Evolutionary conservation across 2,888 invertebrate species (phyloP), one percentile per base, ranked within the genome.

Genomic region (Drosophila demipolita): DNA sequence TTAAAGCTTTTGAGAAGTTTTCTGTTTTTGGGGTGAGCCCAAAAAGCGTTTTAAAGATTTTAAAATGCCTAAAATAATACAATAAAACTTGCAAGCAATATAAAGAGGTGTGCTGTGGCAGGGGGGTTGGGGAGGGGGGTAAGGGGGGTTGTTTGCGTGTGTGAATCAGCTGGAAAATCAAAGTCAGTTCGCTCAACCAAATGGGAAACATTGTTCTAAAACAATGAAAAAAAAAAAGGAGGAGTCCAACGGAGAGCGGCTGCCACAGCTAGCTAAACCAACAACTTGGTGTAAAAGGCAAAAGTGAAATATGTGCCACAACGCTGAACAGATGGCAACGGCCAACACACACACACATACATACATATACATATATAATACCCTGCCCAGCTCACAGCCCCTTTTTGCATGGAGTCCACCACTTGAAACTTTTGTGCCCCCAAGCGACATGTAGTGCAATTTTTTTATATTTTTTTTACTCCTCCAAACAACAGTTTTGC

Each of bases 231-330:
- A 55, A 71, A 52, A 62, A 63, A 15, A 42, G 50, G 48, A 62
- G 42, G 48, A 62, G 42, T 64, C 53, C 64, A 71, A 53, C 72
- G 64, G 67, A 62, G 68, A 61, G 45, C 58, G 40, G 45, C 15
- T 45, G 45, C 45, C 45, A 45, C 15, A 45, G 45, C 23, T 45
- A 59, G 55, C 68, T 55, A 70, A 63, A 67, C 66, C 58, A 81
- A 72, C 80, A 82, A 73, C 73, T 80, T 77, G 85, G 82, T 84
- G 82, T 89, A 85, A 87, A 87, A 87, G 89, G 87, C 82, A 89
- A 87, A 85, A 89, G 83, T 87, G 83, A 85, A 86, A 87, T 86
- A 85, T 89, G 88, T 87, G 90, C 81, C 88, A 89, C 80, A 89
- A 68, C 78, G 82, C 73, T 74, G 85, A 87, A 80, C 89, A 85